A percentile compares a stretch with the other conserved stretches of the same genome.
Conservation (phyloP, 2,797 vertebrate genomes). For the Morelia viridis region DNA sequence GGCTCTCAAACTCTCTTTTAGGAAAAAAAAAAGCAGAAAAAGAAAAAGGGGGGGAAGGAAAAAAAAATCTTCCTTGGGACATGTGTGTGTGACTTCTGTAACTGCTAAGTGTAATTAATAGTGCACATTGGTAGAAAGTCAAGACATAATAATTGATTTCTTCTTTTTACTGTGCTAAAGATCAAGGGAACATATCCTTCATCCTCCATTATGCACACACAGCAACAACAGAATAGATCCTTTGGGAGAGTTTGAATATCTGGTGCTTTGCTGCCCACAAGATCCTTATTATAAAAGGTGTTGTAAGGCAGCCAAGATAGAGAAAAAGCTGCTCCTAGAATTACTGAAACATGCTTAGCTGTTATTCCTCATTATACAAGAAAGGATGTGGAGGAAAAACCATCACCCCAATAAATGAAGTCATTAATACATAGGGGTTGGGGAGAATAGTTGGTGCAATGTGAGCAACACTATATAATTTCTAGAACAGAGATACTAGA, state of each 20-base stretch:
- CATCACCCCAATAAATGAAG: constrained; percentile 35
- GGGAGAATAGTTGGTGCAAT: not conserved
- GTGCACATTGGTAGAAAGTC: constrained; percentile 66
- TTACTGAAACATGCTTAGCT: constrained; percentile 65
- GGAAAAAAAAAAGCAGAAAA: not conserved
- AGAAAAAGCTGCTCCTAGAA: constrained; percentile 55
- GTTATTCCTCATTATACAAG: constrained; percentile 60
- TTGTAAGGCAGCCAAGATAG: constrained; percentile 62
- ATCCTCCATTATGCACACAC: constrained; percentile 64
- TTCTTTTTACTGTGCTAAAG: constrained; percentile 69
- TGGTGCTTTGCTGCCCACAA: constrained; percentile 57
- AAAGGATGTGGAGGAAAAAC: constrained; percentile 15
- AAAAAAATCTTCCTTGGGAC: constrained; percentile 36
- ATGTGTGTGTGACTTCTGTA: constrained; percentile 59
- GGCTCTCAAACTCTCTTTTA: constrained; percentile 19
- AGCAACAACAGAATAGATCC: constrained; percentile 67
- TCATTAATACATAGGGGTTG: constrained; percentile 11
- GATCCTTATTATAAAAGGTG: constrained; percentile 65
- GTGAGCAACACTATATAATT: not conserved
- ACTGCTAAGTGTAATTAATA: constrained; percentile 71
- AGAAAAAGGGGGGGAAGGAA: not conserved
- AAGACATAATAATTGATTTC: constrained; percentile 70
- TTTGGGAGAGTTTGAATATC: constrained; percentile 71
- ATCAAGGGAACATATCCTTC: constrained; percentile 69
- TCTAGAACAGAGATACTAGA: not conserved